Base-by-base conservation (phyloP, 2,888 invertebrate genomes). In the Sarcophaga rosellei region DNA sequence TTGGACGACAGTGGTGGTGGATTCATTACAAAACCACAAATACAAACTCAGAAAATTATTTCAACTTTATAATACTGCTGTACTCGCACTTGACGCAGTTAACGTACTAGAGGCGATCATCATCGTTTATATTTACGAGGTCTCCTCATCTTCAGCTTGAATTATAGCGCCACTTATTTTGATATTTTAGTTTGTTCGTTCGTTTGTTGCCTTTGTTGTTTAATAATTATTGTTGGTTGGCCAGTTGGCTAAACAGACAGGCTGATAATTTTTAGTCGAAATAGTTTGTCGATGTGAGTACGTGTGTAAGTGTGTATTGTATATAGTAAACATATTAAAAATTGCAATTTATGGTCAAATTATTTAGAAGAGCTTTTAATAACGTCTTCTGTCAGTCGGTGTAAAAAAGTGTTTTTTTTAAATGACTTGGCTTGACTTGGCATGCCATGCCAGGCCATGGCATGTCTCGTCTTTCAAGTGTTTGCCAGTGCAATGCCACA, bases 131-230 rank as follows among this genome's bases (percentile, higher is more conserved):
- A 65, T 83, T 79, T 81, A 69, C 82, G 81, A 84, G 86, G 86
- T 81, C 81, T 84, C 81, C 81, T 84, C 81, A 12, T 86, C 86
- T 86, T 86, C 73, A 47, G 57, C 75, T 81, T 84, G 75, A 86
- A 81, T 74, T 78, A 86, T 81, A 86, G 86, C 84, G 86, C 84
- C 84, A 84, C 78, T 86, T 84, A 84, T 72, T 77, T 77, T n/a
- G 17, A 63, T 81, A 69, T 53, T 53, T 53, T 47, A 1, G 10
- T 12, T 10, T 12, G 6, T 47, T 53, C 17, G 53, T 53, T 53
- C 17, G 17, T 53, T 63, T 10, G 53, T 53, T 12, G 15, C 15
- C 17, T 53, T 53, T 53, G 53, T 53, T 53, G 4, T 53, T 53
- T 53, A 21, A 35, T 35, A 12, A 15, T 63, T 25, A 61, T 35